A percentile compares a stretch with the other conserved stretches of the same genome.
Evolutionary conservation across 2,888 invertebrate species (phyloP).

Genomic region (Ptilodon capucinus): DNA sequence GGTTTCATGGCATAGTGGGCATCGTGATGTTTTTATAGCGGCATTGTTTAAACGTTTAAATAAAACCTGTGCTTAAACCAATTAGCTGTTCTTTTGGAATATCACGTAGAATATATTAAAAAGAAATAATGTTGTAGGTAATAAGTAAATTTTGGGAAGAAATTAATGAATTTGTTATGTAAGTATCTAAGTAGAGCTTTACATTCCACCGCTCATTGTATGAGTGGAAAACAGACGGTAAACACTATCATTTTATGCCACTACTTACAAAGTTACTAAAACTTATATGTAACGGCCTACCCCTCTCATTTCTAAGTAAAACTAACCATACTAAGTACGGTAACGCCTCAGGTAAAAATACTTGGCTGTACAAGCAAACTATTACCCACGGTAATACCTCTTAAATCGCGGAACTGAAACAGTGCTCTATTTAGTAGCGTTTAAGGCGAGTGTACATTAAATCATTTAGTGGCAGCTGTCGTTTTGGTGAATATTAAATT

Average conservation of each 20-base stretch:
- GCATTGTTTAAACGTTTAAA: too few relatives aligned
- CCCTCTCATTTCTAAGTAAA: background rate
- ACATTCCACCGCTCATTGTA: too few relatives aligned
- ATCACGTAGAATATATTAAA: too few relatives aligned
- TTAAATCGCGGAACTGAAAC: constrained; percentile 32
- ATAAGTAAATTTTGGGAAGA: too few relatives aligned
- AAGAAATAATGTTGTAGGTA: too few relatives aligned
- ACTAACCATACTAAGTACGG: background rate
- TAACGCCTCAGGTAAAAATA: constrained; percentile 19
- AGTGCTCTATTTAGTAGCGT: constrained; percentile 4
- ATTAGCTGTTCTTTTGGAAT: too few relatives aligned
- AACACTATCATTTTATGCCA: background rate
- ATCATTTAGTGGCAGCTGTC: background rate
- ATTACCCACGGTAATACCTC: constrained; percentile 29
- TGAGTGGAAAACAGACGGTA: background rate
- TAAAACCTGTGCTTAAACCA: too few relatives aligned
- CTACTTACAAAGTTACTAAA: background rate
- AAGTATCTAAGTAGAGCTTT: too few relatives aligned
- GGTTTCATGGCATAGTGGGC: too few relatives aligned
- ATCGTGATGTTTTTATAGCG: too few relatives aligned
- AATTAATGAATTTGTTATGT: too few relatives aligned
- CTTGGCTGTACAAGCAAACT: constrained; percentile 16
- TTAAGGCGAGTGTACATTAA: background rate
- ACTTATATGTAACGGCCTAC: background rate
- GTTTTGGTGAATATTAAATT: too few relatives aligned